phyloP scores from a whole-genome alignment of 2,113 vertebrate species.

The Leucosticte australis region DNA sequence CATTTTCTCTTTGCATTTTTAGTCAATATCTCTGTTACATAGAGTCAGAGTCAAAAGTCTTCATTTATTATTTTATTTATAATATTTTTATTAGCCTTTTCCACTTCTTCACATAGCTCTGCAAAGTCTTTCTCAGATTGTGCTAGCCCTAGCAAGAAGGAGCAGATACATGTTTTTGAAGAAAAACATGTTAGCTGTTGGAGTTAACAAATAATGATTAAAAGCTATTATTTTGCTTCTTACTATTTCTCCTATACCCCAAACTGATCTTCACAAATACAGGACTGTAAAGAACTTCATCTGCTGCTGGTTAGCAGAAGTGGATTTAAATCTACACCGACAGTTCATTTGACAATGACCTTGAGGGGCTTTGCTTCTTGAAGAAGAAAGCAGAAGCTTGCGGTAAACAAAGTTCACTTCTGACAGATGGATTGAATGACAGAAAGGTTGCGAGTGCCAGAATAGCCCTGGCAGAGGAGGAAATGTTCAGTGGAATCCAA shows the following conservation, averaged over 20 bases:
- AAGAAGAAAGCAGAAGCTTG: conserved; percentile 99
- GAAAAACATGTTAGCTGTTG: conserved; percentile 59
- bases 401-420: conserved; percentile 99
- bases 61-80: conserved; percentile 40
- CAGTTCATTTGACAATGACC: conserved; percentile 88
- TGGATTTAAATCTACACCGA: conserved; percentile 83
- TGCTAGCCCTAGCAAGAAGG: conserved; percentile 45
- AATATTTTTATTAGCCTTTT: conserved; percentile 54
- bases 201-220: conserved; percentile 63
- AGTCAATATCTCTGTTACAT: conserved; percentile 49
- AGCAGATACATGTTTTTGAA: conserved; percentile 17
- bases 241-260: conserved; percentile 66
- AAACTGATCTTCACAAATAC: conserved; percentile 70
- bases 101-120: conserved; percentile 27
- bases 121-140: conserved; percentile 8
- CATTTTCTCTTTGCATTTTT: conserved; percentile 62
- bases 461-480: conserved; percentile 98
- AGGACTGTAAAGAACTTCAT: conserved; percentile 72
- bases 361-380: conserved; percentile 95
- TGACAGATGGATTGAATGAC: conserved; percentile 99
- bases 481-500: conserved; percentile 97
- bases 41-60: not conserved
- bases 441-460: conserved; percentile 99
- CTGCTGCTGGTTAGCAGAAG: conserved; percentile 75
- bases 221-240: conserved; percentile 66